phyloP scores from a whole-genome alignment of 2,888 invertebrate genomes.

The Eristalis intricaria region DNA sequence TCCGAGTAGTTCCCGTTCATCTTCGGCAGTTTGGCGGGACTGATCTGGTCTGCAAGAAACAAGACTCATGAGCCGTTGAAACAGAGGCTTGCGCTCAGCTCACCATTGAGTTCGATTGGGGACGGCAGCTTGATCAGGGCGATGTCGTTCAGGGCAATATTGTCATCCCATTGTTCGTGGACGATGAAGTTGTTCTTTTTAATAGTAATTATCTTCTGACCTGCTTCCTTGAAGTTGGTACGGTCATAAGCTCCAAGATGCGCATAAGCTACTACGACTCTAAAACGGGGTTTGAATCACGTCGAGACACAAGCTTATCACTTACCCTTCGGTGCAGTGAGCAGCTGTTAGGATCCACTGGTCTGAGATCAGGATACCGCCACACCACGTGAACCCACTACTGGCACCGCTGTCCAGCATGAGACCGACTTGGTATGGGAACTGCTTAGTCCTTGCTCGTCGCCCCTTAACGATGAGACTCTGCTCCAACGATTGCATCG shows the following conservation, averaged over 20 bases:
- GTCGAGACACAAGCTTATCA: background rate
- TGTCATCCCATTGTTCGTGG: constrained; percentile 79
- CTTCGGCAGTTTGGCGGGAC: constrained; percentile 75
- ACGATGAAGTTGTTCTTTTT: constrained; percentile 75
- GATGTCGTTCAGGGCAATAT: constrained; percentile 80
- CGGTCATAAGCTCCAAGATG: constrained; percentile 76
- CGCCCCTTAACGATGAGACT: constrained; percentile 73
- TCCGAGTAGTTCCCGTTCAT: constrained; percentile 73
- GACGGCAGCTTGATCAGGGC: constrained; percentile 80
- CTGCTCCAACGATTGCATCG: background rate
- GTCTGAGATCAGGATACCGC: constrained; percentile 79
- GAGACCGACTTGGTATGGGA: constrained; percentile 79
- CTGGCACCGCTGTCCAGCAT: constrained; percentile 75
- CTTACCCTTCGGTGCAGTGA: constrained; percentile 74
- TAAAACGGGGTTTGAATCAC: background rate
- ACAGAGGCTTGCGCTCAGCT: constrained; percentile 1
- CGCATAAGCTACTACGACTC: constrained; percentile 73
- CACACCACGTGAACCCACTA: constrained; percentile 76
- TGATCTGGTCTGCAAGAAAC: constrained; percentile 71
- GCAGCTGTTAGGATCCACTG: constrained; percentile 79
- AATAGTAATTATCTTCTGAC: constrained; percentile 75
- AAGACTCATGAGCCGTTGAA: background rate
- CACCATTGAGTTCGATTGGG: constrained; percentile 79
- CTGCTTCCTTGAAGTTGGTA: constrained; percentile 73
- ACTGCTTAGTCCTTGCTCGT: constrained; percentile 76